Base-by-base conservation (phyloP, 2,113 vertebrate species). In the Steatornis caripensis region DNA sequence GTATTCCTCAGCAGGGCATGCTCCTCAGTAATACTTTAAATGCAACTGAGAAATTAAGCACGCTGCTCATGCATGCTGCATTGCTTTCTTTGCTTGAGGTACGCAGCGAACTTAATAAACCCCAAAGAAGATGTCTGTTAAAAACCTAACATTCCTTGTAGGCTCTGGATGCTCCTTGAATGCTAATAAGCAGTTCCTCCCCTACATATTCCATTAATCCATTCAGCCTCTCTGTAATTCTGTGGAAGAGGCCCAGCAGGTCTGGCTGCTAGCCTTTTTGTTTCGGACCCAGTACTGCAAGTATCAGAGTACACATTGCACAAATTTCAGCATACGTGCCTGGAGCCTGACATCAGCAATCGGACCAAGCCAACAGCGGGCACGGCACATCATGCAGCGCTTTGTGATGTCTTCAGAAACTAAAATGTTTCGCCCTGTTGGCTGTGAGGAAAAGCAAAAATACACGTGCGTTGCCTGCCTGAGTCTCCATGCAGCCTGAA, bases 381-480 rank as follows among this genome's bases (percentile, higher is more conserved):
- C 15, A 18, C 46, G n/a, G 29, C 1, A 0, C 12, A 8, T 45
- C 34, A 17, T 10, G 11, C 18, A 64, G 41, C 2, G 0, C 65
- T 62, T 65, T 49, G 51, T 41, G 30, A 54, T 78, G 84, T 91
- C 14, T 27, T 51, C 36, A 27, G 11, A 69, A 82, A 45, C 10
- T 15, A 12, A 85, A 80, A 46, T 15, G 23, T 64, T 82, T 70
- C 36, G 22, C 23, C 27, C 11, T 30, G 26, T 39, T 54, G 58
- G 15, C n/a, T 89, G 17, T 18, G 23, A 71, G 27, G 43, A 66
- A 91, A 84, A 69, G 16, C 24, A 75, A 68, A 95, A 74, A 18
- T 39, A 16, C 2, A 4, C 10, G 6, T 20, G 1, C 30, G 30
- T 53, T 69, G 54, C 39, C 51, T 85, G 21, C 43, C 45, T 75